Base-by-base conservation (phyloP, 2,888 invertebrate species). In the Cyclophora albipunctata region DNA sequence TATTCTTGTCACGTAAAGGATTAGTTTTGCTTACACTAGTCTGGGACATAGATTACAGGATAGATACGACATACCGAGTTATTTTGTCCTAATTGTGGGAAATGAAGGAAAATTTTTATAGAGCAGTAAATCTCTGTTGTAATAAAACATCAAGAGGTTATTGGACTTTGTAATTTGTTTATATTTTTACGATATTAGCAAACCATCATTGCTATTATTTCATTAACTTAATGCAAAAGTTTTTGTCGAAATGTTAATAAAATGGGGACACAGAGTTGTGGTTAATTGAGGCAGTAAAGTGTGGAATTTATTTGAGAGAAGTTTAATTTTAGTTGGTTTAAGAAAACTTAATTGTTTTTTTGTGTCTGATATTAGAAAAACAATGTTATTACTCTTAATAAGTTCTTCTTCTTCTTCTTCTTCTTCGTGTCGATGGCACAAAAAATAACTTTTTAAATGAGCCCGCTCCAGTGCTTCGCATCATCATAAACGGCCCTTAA, bases 81-180 rank as follows among this genome's bases (percentile, higher is more conserved):
- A 63, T 65, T 62, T 66, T 58, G 66, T 59, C 69, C 73, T 78
- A 81, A 81, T 78, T 79, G 78, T 68, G 64, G 74, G 74, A 78
- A 82, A 80, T 77, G 74, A 76, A 73, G 74, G 76, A 78, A 81
- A 75, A 67, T 75, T 82, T 83, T 84, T 82, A 84, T 81, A 62
- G 73, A 61, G 68, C 69, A 63, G 73, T 85, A 83, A 84, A 83
- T 77, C 66, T 66, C 60, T 66, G 69, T 73, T 69, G 78, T 74
- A 78, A 80, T 83, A 81, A 85, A 79, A 73, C 70, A 64, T 66
- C 62, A 60, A 47, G 69, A 71, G 81, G 78, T 82, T 81, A 71
- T 70, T 74, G 79, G 69, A 69, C 79, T 69, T 65, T 53, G 71
- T 73, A 74, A 77, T 76, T 76, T 73, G 67, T 66, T 67, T 59